A percentile compares a stretch with the other conserved stretches of the same genome.
These are phyloP conservation scores for Merodon equestris DNA, from an alignment of 2,888 invertebrate species.

Conservation along the genomic window DNA sequence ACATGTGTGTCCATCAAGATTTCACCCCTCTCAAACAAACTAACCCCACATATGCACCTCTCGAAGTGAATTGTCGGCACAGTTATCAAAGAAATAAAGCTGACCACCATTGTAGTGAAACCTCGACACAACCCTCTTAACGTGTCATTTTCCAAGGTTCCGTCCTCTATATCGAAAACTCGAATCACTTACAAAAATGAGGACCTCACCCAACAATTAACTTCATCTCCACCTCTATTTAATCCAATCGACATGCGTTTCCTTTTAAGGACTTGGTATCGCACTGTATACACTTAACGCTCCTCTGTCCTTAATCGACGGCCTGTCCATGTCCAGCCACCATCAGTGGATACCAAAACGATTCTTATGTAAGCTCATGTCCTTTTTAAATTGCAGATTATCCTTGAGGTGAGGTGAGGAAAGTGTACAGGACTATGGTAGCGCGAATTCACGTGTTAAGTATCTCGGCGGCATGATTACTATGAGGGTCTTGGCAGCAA, in stretches of 20 bases:
- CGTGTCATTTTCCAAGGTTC: constrained; percentile 38
- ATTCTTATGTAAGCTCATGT: constrained; percentile 36
- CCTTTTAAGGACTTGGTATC: constrained; percentile 45
- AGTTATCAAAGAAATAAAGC: neutral
- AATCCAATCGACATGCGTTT: constrained; percentile 44
- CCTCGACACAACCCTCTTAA: no score
- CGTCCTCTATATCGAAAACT: constrained; percentile 28
- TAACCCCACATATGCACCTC: constrained; percentile 4
- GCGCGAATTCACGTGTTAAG: constrained; percentile 42
- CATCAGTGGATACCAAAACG: neutral
- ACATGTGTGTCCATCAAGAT: neutral
- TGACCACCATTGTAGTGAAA: no score
- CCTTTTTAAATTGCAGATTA: constrained; percentile 46
- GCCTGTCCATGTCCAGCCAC: constrained; percentile 15
- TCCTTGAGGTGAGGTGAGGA: constrained; percentile 63
- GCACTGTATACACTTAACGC: no score
- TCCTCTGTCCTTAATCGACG: constrained; percentile 47
- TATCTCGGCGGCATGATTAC: constrained; percentile 50
- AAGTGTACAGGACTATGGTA: constrained; percentile 36
- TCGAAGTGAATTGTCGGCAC: neutral
- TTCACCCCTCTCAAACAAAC: neutral
- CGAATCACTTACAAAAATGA: constrained; percentile 35
- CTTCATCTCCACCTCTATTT: constrained; percentile 49
- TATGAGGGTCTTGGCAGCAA: constrained; percentile 59
- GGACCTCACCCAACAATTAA: constrained; percentile 18